Evolutionary conservation across 2,113 vertebrate genomes (phyloP), one percentile per base, ranked within the genome.

Genomic region (Reinhardtius hippoglossoides): DNA sequence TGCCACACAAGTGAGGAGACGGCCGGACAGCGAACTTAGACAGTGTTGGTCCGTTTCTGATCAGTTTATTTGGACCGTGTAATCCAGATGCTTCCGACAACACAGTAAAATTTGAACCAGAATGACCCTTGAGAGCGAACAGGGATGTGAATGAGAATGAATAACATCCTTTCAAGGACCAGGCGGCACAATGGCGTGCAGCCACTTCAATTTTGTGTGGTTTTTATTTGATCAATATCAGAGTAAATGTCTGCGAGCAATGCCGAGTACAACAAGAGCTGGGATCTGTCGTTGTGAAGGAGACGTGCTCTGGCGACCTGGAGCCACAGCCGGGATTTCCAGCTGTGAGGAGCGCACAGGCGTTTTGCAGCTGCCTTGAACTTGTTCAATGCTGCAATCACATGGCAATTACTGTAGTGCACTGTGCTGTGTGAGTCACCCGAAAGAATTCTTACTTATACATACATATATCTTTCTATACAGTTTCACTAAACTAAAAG

Each of bases 1-100:
- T 61, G 74, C 78, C 74, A 81, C 58, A 58, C 58, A 55, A 68
- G 12, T 55, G 13, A 73, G 35, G 61, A 68, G 57, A 59, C 31
- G 27, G 60, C 48, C 59, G 26, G 42, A 77, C 42, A 35, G 23
- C 77, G 1, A 68, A 71, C 31, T 48, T n/a, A 37, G 67, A 35
- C 26, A 9, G 24, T 44, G 59, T 52, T 6, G 23, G 9, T 52
- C 37, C 18, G 46, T 15, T 70, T 12, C 31, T 37, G 55, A 78
- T 35, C 16, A 31, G 55, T 48, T 72, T 62, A 66, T 67, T 64
- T 9, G 21, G 66, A 58, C 24, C 10, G 2, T 24, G 3, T 44
- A 24, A 27, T 72, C 18, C 16, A 67, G 57, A 76, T 42, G 18
- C 16, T 60, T 56, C 21, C 21, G 48, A 62, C 9, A 50, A 21